These are phyloP conservation scores for Thera britannica DNA, from an alignment of 2,888 invertebrate species.

Conservation along the genomic window DNA sequence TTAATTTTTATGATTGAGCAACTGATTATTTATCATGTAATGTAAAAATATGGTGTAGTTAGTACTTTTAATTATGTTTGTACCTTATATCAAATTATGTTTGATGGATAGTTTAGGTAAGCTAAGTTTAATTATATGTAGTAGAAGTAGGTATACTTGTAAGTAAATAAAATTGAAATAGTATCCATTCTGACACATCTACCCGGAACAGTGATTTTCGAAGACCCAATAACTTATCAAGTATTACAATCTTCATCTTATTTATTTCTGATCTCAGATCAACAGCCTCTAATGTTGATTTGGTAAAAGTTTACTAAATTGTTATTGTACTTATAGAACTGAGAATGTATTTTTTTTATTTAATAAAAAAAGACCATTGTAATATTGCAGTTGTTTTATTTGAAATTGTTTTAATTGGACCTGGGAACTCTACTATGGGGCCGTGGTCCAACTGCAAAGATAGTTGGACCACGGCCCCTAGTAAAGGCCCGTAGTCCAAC, in stretches of 20 bases:
- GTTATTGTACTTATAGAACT: constrained; percentile 83
- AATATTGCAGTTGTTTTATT: too few species aligned
- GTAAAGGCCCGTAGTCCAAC: too few species aligned
- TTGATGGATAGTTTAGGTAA: constrained; percentile 63
- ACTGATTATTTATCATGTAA: constrained; percentile 59
- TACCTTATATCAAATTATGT: constrained; percentile 69
- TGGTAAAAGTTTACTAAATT: constrained; percentile 81
- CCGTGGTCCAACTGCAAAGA: too few species aligned
- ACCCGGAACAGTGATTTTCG: constrained; percentile 38
- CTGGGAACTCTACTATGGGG: too few species aligned
- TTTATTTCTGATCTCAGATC: constrained; percentile 80
- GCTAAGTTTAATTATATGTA: constrained; percentile 58
- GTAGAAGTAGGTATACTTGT: constrained; percentile 61
- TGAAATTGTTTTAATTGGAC: too few species aligned
- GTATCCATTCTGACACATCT: constrained; percentile 42
- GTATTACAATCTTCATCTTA: constrained; percentile 55
- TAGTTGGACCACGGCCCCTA: too few species aligned
- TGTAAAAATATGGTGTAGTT: constrained; percentile 69
- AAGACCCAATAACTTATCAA: constrained; percentile 11
- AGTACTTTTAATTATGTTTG: constrained; percentile 72
- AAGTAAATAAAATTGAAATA: constrained; percentile 59
- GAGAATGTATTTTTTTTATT: constrained; percentile 82
- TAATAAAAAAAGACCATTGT: constrained; percentile 79
- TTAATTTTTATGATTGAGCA: constrained; percentile 56
- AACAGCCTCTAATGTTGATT: constrained; percentile 76